These are phyloP conservation scores for Heliocidaris tuberculata DNA, from an alignment of 35 echinoderm and acorn worm genomes.

Conservation along the genomic window DNA sequence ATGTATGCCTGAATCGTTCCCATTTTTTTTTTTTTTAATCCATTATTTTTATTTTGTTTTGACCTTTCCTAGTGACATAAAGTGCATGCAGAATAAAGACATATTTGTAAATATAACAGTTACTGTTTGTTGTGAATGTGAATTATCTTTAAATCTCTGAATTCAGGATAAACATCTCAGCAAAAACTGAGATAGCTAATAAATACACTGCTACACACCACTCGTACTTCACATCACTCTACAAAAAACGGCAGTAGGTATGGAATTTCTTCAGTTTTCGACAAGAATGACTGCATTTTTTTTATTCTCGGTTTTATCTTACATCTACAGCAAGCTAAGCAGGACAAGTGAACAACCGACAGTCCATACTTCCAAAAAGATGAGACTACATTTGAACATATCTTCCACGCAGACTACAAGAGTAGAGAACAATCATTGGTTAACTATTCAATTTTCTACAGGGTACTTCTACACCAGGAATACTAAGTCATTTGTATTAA, in stretches of 20 bases:
- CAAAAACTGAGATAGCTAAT: neutral
- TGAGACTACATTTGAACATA: constrained; percentile 2
- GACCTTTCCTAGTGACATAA: neutral
- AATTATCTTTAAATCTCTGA: neutral
- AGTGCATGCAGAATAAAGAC: neutral
- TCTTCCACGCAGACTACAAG: neutral
- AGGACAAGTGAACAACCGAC: constrained; percentile 1
- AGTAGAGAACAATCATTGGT: neutral
- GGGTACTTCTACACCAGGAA: neutral
- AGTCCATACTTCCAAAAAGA: neutral
- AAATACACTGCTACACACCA: neutral
- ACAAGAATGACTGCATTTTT: constrained; percentile 54
- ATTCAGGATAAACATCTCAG: neutral
- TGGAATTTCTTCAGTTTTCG: neutral
- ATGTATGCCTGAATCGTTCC: neutral
- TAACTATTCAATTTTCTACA: neutral
- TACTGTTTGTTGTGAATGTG: neutral
- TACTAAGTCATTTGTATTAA: neutral
- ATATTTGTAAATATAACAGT: neutral
- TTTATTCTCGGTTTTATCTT: constrained; percentile 36
- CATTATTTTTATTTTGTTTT: neutral
- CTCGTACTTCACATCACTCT: neutral
- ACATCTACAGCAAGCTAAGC: constrained; percentile 51
- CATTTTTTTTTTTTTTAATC: neutral
- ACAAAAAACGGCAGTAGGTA: neutral